Evolutionary conservation across 2,888 invertebrate species (phyloP).

Genomic region (Panopea generosa): DNA sequence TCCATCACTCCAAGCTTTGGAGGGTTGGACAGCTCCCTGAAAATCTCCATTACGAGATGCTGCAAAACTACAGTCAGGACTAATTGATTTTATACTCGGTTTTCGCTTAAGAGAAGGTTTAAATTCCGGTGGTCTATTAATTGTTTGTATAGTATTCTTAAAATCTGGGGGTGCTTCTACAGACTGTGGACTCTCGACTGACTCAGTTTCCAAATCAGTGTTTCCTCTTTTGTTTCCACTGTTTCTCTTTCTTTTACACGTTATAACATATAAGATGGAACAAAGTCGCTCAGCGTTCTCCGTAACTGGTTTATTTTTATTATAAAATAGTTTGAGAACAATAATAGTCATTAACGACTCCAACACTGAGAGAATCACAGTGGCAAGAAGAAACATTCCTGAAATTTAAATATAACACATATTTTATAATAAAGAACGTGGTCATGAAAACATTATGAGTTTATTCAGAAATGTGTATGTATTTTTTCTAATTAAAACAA

Average conservation of each 20-base stretch:
- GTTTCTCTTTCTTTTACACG: constrained; percentile 26
- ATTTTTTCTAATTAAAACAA: too few species aligned
- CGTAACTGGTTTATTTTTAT: constrained; percentile 32
- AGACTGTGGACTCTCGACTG: constrained; percentile 34
- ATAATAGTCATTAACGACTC: constrained; percentile 42
- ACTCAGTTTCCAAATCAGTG: constrained; percentile 32
- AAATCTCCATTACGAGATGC: constrained; percentile 47
- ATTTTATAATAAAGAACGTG: too few species aligned
- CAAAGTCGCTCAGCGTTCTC: constrained; percentile 13
- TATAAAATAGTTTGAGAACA: constrained; percentile 36
- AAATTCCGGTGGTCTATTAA: constrained; percentile 38
- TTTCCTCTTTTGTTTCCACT: constrained; percentile 6
- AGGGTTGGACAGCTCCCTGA: constrained; percentile 14
- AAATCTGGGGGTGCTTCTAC: constrained; percentile 39
- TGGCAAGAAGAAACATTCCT: constrained; percentile 38
- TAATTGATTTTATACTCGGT: constrained; percentile 47
- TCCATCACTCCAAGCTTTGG: constrained; percentile 37
- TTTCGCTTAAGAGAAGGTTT: constrained; percentile 40
- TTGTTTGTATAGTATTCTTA: constrained; percentile 36
- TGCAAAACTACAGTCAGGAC: constrained; percentile 55
- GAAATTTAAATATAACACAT: too few species aligned
- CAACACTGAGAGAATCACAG: constrained; percentile 34
- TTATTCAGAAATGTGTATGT: too few species aligned
- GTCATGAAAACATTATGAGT: too few species aligned
- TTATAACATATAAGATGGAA: constrained; percentile 21